Conservation (phyloP, 2,888 invertebrate genomes). For the Mythimna vitellina region DNA sequence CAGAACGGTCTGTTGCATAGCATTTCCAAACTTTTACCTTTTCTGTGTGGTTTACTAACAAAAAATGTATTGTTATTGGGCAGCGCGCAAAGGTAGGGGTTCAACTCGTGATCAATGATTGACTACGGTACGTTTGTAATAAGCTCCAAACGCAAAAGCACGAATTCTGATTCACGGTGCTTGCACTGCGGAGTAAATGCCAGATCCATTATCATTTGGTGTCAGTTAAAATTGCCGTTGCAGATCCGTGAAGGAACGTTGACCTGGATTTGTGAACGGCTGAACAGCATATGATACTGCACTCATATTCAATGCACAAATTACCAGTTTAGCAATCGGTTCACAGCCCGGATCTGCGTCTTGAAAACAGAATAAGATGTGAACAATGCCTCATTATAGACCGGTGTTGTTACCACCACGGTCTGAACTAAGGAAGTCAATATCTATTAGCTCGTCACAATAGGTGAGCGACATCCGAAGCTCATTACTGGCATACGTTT, state of each 20-base stretch:
- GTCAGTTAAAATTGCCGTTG: constrained; percentile 75
- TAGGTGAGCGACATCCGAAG: constrained; percentile 91
- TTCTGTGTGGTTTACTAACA: constrained; percentile 56
- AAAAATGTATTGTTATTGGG: constrained; percentile 50
- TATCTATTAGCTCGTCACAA: constrained; percentile 90
- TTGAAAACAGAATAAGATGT: constrained; percentile 84
- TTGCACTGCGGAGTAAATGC: constrained; percentile 71
- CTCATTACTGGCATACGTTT: constrained; percentile 89
- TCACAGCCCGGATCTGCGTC: constrained; percentile 76
- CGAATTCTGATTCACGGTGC: constrained; percentile 75
- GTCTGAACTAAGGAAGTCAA: constrained; percentile 88
- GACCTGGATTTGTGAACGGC: constrained; percentile 75
- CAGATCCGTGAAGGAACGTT: constrained; percentile 80
- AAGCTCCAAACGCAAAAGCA: constrained; percentile 70
- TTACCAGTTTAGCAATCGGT: constrained; percentile 74
- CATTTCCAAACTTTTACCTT: constrained; percentile 34
- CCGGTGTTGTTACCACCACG: constrained; percentile 81
- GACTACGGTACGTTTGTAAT: constrained; percentile 69
- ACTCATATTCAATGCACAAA: constrained; percentile 58
- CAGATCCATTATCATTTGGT: constrained; percentile 78
- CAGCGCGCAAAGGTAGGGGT: constrained; percentile 57
- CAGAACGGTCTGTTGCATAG: constrained; percentile 6
- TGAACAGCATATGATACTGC: constrained; percentile 57
- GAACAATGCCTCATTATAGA: constrained; percentile 88
- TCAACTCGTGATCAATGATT: constrained; percentile 81